Evolutionary conservation across 2,797 vertebrate genomes (phyloP).

Genomic region (Staurois parvus): DNA sequence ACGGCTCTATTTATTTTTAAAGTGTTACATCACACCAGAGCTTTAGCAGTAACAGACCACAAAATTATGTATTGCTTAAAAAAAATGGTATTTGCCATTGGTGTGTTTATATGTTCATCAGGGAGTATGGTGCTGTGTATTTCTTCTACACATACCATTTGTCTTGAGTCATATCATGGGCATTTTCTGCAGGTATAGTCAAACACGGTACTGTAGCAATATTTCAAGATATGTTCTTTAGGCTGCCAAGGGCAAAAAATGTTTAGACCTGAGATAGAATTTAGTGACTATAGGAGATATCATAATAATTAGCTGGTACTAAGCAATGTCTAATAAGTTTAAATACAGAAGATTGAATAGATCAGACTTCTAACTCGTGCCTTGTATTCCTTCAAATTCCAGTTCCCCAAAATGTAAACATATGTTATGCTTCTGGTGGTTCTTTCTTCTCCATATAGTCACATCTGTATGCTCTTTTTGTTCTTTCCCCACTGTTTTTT

Average conservation of each 20-base stretch:
- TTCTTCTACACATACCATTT: constrained; percentile 32
- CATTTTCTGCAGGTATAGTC: constrained; percentile 19
- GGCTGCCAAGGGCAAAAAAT: background rate
- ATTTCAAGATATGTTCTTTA: background rate
- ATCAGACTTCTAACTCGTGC: constrained; percentile 1
- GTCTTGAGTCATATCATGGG: constrained; percentile 3
- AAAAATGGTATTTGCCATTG: background rate
- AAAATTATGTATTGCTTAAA: background rate
- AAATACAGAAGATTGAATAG: background rate
- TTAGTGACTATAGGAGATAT: background rate
- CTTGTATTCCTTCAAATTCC: constrained; percentile 37
- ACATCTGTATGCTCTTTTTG: constrained; percentile 45
- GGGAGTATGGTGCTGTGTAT: background rate
- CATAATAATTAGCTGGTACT: constrained; percentile 11
- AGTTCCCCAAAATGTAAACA: constrained; percentile 46
- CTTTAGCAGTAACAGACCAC: background rate
- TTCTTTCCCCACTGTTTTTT: constrained; percentile 26
- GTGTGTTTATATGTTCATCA: background rate
- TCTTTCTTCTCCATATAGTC: constrained; percentile 22
- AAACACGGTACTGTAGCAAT: background rate
- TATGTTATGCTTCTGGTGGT: constrained; percentile 49
- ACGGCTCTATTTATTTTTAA: no score
- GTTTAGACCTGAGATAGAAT: background rate
- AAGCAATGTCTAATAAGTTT: background rate
- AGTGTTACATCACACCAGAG: background rate